Conservation (phyloP, 2,797 vertebrate species). For the Denticeps clupeoides region DNA sequence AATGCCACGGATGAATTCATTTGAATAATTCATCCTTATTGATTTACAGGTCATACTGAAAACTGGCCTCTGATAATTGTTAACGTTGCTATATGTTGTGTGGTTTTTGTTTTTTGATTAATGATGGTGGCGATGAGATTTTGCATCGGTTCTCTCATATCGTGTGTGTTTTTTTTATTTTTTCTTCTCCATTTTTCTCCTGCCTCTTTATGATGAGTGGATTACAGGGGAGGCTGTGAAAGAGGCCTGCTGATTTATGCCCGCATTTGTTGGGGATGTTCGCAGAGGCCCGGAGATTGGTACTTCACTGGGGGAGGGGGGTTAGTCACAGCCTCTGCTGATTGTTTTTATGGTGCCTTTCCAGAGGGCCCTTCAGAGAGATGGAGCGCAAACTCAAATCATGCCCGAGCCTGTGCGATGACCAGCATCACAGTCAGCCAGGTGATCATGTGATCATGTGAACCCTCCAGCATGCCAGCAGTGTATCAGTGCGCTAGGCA, state of each 20-base stretch:
- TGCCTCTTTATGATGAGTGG: slow-evolving; percentile 22
- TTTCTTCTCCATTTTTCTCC: background rate
- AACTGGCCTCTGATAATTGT: no score
- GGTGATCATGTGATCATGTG: slow-evolving; percentile 10
- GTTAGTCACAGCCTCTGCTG: slow-evolving; percentile 33
- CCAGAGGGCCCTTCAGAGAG: slow-evolving; percentile 31
- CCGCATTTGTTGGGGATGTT: slow-evolving; percentile 24
- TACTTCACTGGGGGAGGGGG: slow-evolving; percentile 22
- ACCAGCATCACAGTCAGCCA: slow-evolving; percentile 8
- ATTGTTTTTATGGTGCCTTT: slow-evolving; percentile 37
- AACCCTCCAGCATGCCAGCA: background rate
- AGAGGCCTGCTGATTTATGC: slow-evolving; percentile 36
- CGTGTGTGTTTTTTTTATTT: background rate
- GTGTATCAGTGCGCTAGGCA: no score
- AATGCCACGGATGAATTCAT: background rate
- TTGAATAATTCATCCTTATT: background rate
- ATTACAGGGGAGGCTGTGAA: slow-evolving; percentile 18
- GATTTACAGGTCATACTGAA: background rate
- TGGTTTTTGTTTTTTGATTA: background rate
- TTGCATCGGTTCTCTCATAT: background rate
- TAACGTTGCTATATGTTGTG: no score
- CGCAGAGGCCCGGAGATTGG: slow-evolving; percentile 17
- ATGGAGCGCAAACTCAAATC: background rate
- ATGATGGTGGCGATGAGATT: background rate
- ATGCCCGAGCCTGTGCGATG: no score